Conservation (phyloP, 2,888 invertebrate genomes). For the Apeira syringaria region DNA sequence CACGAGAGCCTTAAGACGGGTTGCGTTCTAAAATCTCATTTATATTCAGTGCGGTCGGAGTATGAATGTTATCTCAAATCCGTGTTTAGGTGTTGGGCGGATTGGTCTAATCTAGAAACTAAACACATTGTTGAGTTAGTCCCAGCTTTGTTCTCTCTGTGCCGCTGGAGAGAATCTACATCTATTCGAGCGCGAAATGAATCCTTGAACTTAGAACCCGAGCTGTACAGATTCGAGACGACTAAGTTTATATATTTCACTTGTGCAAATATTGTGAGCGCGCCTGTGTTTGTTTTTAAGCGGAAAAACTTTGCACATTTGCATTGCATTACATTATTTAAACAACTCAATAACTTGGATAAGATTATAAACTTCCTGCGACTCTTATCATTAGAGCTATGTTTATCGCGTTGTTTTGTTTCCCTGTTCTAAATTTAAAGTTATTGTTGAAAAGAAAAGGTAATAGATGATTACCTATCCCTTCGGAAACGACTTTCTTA, state of each 20-base stretch:
- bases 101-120: slow-evolving; percentile 80
- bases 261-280: slow-evolving; percentile 36
- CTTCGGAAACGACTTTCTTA: slow-evolving; percentile 37
- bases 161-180: slow-evolving; percentile 46
- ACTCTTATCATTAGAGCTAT: slow-evolving; percentile 35
- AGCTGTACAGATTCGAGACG: slow-evolving; percentile 17
- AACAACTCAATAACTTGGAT: slow-evolving; percentile 37
- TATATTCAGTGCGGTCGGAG: slow-evolving; percentile 80
- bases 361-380: slow-evolving; percentile 47
- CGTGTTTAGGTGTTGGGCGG: slow-evolving; percentile 81
- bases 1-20: slow-evolving; percentile 71
- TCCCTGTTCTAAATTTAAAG: slow-evolving; percentile 18
- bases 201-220: slow-evolving; percentile 43
- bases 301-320: slow-evolving; percentile 30
- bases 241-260: slow-evolving; percentile 38
- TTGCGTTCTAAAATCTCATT: slow-evolving; percentile 78
- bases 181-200: slow-evolving; percentile 48
- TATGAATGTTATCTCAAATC: slow-evolving; percentile 83
- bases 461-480: slow-evolving; percentile 18
- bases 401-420: slow-evolving; percentile 24
- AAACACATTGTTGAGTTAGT: slow-evolving; percentile 79
- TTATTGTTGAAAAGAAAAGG: slow-evolving; percentile 16
- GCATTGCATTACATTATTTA: slow-evolving; percentile 27
- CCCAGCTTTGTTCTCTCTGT: slow-evolving; percentile 68
- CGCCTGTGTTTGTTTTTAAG: slow-evolving; percentile 34